Percentiles rank a stretch among this genome's conserved stretches.
Evolutionary conservation across 2,888 invertebrate species (phyloP).

Genomic region (Campoletis raptor): DNA sequence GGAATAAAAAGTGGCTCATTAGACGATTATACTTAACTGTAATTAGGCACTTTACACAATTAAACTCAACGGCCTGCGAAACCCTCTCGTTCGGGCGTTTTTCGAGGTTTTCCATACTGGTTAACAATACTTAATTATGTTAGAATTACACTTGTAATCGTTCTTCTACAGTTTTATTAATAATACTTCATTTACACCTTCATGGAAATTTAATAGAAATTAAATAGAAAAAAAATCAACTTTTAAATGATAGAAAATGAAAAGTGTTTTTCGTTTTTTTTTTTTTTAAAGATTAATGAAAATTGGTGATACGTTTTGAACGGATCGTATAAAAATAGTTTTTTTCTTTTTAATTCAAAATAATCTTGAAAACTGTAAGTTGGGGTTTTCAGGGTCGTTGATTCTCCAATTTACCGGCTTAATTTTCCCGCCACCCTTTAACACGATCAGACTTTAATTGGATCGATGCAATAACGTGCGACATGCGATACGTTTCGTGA

Average conservation of each 20-base stretch:
- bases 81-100: neutral
- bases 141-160: neutral
- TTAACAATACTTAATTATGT: neutral
- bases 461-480: slow-evolving; percentile 11
- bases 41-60: neutral
- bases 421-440: slow-evolving; percentile 24
- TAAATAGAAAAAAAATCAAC: neutral
- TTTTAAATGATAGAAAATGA: no score
- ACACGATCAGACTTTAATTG: slow-evolving; percentile 34
- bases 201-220: neutral
- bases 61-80: neutral
- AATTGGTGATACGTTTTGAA: no score
- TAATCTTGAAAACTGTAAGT: neutral
- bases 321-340: no score
- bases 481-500: slow-evolving; percentile 14
- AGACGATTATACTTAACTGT: neutral
- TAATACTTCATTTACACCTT: neutral
- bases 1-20: neutral
- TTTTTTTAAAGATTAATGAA: no score
- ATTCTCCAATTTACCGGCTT: slow-evolving; percentile 7
- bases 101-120: neutral
- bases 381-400: neutral
- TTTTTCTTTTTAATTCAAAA: neutral
- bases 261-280: no score
- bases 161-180: neutral